Evolutionary conservation across 2,797 vertebrate genomes (phyloP).

Genomic region (Eulemur albifrons): DNA sequence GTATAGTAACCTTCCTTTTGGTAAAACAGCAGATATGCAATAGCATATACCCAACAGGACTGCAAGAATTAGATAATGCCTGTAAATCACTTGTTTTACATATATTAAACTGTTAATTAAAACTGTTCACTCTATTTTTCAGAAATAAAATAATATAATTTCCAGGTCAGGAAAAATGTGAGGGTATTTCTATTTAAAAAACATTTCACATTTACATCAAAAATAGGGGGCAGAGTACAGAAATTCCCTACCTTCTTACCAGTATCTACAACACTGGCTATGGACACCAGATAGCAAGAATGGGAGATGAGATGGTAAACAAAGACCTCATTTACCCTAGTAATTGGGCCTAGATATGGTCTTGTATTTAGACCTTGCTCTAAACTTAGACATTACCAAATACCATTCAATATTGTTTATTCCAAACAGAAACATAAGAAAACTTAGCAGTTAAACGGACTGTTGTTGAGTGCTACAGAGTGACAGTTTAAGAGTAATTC

Average conservation of each 20-base stretch:
- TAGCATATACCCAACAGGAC: background rate
- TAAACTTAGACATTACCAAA: background rate
- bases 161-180: background rate
- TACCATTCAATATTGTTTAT: background rate
- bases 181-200: background rate
- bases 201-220: background rate
- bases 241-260: background rate
- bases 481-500: background rate
- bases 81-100: background rate
- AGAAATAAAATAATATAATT: conserved; percentile 13
- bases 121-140: background rate
- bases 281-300: background rate
- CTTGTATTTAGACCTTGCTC: background rate
- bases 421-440: background rate
- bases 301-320: background rate
- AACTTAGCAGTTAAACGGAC: background rate
- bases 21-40: background rate
- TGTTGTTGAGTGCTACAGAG: background rate
- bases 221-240: background rate
- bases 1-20: background rate
- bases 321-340: background rate
- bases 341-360: background rate
- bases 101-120: background rate
- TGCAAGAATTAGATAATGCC: background rate
- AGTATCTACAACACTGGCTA: background rate